A percentile compares a stretch with the other conserved stretches of the same genome.
phyloP scores from a whole-genome alignment of 1,140 invertebrate species.

The Lepidurus arcticus region DNA sequence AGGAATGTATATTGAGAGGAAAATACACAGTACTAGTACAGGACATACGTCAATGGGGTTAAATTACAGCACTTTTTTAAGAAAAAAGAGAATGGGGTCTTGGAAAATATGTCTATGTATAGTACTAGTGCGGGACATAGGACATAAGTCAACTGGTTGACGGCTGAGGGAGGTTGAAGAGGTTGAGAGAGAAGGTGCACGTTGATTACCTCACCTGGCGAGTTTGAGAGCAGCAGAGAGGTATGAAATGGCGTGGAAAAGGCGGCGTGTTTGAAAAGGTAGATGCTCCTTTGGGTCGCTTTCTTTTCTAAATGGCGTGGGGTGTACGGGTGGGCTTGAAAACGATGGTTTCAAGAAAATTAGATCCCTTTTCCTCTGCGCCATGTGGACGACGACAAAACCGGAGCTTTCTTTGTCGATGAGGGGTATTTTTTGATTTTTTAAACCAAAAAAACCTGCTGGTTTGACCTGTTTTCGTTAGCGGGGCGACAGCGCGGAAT shows the following conservation, averaged over 20 bases:
- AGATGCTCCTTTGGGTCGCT: constrained; percentile 5
- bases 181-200: not conserved
- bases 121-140: not conserved
- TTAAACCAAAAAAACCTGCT: not conserved
- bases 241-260: not conserved
- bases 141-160: not conserved
- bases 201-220: constrained; percentile 18
- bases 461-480: too few relatives aligned
- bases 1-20: too few relatives aligned
- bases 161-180: not conserved
- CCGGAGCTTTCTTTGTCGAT: not conserved
- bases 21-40: too few relatives aligned
- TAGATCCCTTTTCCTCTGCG: not conserved
- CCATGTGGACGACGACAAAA: constrained; percentile 15
- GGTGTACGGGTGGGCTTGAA: constrained; percentile 3
- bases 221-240: not conserved
- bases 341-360: not conserved
- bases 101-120: too few relatives aligned
- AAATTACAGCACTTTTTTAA: too few relatives aligned
- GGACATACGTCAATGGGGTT: too few relatives aligned
- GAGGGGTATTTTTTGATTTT: not conserved
- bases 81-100: too few relatives aligned
- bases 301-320: constrained; percentile 4
- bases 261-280: not conserved
- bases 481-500: too few relatives aligned